These are phyloP conservation scores for Eugnorisma glareosa DNA, from an alignment of 2,888 invertebrate genomes.

Conservation along the genomic window DNA sequence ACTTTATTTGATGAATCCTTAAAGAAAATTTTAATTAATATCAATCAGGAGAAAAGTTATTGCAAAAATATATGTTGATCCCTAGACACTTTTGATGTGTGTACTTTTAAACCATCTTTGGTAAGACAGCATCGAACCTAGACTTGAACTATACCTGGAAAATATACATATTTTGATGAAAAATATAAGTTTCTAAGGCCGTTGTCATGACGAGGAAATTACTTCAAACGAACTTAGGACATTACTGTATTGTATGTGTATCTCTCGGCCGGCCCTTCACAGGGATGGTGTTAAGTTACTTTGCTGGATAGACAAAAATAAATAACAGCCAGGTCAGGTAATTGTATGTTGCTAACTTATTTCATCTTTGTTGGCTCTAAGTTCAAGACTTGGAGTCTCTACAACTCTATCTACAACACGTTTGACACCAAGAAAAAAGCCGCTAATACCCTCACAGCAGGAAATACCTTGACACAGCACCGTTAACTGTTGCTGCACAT, in stretches of 20 bases:
- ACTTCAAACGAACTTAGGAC: background rate
- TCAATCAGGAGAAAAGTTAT: too few species aligned
- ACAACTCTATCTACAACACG: background rate
- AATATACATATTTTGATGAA: background rate
- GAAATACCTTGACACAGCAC: conserved; percentile 34
- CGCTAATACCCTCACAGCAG: background rate
- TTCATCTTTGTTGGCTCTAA: background rate
- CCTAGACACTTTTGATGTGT: too few species aligned
- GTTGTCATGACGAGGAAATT: background rate
- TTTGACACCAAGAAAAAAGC: background rate
- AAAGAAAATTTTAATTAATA: too few species aligned
- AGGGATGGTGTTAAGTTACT: background rate
- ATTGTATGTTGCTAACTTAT: background rate
- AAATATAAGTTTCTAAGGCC: background rate
- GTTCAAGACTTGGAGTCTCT: background rate
- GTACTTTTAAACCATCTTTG: background rate
- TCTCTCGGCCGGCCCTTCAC: background rate
- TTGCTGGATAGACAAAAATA: background rate
- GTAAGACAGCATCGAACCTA: background rate
- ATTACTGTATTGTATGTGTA: background rate
- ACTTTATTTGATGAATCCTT: too few species aligned
- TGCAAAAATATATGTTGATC: too few species aligned
- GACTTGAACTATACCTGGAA: background rate
- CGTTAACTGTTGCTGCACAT: conserved; percentile 14
- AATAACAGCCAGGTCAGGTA: background rate